These are phyloP conservation scores for Panthera leo DNA, from an alignment of 2,113 vertebrate species.

Conservation along the genomic window DNA sequence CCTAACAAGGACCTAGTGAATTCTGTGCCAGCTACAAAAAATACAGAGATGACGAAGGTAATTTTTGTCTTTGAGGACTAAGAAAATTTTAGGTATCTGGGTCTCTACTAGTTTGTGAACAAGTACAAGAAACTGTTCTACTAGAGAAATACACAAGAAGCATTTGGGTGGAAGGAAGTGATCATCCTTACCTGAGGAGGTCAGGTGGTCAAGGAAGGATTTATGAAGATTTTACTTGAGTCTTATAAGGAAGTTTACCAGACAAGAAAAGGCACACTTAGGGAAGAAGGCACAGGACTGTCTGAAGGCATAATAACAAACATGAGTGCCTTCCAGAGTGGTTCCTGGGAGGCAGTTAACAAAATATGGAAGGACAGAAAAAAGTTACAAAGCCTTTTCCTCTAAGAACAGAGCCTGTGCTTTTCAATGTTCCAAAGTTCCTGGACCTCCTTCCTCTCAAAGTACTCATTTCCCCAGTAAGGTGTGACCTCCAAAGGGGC, in stretches of 20 bases:
- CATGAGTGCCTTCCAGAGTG: neutral
- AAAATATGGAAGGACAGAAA: neutral
- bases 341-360: neutral
- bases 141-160: neutral
- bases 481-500: neutral
- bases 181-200: neutral
- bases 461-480: neutral
- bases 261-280: neutral
- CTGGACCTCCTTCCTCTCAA: neutral
- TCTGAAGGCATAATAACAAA: neutral
- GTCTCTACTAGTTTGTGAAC: neutral
- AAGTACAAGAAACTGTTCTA: neutral
- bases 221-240: neutral
- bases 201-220: neutral
- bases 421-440: constrained; percentile 46
- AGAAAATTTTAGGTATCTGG: neutral
- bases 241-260: neutral
- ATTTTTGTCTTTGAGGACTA: constrained; percentile 1
- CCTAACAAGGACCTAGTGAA: neutral
- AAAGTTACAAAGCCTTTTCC: neutral
- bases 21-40: neutral
- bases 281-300: neutral
- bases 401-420: neutral
- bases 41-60: neutral
- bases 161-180: neutral